Percentiles rank a stretch among this genome's conserved stretches.
These are phyloP conservation scores for Odontocerum albicorne DNA, from an alignment of 2,888 invertebrate species.

Conservation along the genomic window DNA sequence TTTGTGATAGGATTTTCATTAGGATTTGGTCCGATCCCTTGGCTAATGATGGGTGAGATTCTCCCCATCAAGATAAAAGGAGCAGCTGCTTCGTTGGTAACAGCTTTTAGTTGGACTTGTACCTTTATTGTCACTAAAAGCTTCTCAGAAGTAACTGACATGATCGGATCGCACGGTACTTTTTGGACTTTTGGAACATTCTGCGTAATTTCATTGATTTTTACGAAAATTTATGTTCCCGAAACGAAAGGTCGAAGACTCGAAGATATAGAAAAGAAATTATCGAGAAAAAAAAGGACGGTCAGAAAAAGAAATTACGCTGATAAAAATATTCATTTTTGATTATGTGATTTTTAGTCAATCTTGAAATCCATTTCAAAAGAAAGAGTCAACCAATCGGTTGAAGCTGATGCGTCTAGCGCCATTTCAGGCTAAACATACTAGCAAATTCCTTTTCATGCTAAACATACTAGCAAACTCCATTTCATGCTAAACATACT, in stretches of 20 bases:
- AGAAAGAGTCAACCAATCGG: too few species aligned
- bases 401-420: too few species aligned
- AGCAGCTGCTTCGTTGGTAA: slow-evolving; percentile 84
- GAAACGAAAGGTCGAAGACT: slow-evolving; percentile 92
- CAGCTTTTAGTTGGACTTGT: slow-evolving; percentile 89
- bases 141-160: slow-evolving; percentile 67
- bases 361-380: too few species aligned
- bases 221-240: slow-evolving; percentile 83
- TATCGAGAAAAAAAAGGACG: slow-evolving; percentile 62
- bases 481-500: too few species aligned
- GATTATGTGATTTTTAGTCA: too few species aligned
- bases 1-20: slow-evolving; percentile 87
- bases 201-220: slow-evolving; percentile 72
- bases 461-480: too few species aligned
- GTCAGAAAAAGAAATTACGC: too few species aligned
- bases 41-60: slow-evolving; percentile 92
- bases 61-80: slow-evolving; percentile 86
- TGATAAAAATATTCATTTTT: too few species aligned
- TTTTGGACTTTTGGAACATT: slow-evolving; percentile 81
- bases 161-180: slow-evolving; percentile 69
- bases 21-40: slow-evolving; percentile 82
- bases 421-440: too few species aligned
- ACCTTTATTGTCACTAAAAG: slow-evolving; percentile 88
- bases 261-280: slow-evolving; percentile 86
- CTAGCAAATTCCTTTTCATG: too few species aligned